Evolutionary conservation across 2,113 vertebrate species (phyloP).

Genomic region (Calyptommatus sinebrachiatus): DNA sequence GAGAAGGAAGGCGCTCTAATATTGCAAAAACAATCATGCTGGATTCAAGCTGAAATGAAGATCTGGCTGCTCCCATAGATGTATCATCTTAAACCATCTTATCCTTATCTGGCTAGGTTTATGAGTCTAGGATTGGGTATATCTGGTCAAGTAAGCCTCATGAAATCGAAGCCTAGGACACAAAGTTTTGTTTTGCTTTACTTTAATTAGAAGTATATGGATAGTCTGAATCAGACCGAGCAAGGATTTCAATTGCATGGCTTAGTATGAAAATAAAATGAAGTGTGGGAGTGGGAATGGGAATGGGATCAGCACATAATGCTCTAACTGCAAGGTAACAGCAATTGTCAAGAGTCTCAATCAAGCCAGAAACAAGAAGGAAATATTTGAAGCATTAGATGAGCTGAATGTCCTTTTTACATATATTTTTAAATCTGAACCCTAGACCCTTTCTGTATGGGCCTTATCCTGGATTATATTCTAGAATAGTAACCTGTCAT

Average conservation of each 20-base stretch:
- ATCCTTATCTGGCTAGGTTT: slow-evolving; percentile 58
- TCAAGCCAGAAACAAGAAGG: neutral
- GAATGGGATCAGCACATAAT: neutral
- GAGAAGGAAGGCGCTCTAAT: slow-evolving; percentile 48
- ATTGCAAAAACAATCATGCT: slow-evolving; percentile 68
- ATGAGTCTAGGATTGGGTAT: too few relatives aligned
- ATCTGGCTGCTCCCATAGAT: slow-evolving; percentile 71
- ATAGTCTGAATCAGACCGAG: slow-evolving; percentile 28
- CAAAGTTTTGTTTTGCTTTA: slow-evolving; percentile 10
- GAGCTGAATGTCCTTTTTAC: neutral
- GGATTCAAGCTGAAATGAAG: slow-evolving; percentile 72
- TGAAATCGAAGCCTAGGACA: slow-evolving; percentile 42
- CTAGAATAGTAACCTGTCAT: too few relatives aligned
- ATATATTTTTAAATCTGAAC: too few relatives aligned
- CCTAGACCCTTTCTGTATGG: too few relatives aligned
- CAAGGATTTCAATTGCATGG: slow-evolving; percentile 20
- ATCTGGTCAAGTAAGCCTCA: slow-evolving; percentile 50
- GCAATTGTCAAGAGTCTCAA: neutral
- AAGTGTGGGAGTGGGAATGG: neutral
- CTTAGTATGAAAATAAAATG: slow-evolving; percentile 34
- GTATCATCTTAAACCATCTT: slow-evolving; percentile 65
- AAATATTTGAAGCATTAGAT: neutral
- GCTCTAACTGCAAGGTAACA: neutral
- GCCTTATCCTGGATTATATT: too few relatives aligned
- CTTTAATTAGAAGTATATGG: slow-evolving; percentile 44